These are phyloP conservation scores for Lycaon pictus DNA, from an alignment of 2,113 vertebrate species.

Conservation along the genomic window DNA sequence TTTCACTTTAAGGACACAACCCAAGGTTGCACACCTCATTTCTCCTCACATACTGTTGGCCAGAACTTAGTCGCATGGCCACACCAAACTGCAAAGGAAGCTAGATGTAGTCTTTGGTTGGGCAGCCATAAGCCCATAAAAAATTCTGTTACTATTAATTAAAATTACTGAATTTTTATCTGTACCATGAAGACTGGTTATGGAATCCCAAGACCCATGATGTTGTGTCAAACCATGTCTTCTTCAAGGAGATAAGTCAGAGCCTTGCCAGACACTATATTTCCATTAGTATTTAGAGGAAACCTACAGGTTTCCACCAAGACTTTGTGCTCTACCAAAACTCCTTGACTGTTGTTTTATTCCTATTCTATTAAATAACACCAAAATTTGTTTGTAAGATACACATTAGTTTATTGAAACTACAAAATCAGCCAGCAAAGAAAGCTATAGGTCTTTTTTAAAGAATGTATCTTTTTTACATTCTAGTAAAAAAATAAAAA, in stretches of 20 bases:
- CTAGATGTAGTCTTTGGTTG: not conserved
- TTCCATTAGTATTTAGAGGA: not conserved
- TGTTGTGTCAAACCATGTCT: not conserved
- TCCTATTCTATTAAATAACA: not conserved
- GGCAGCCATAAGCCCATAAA: not conserved
- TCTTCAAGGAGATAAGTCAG: not conserved
- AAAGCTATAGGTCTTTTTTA: not conserved
- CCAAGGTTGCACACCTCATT: not conserved
- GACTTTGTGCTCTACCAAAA: not conserved
- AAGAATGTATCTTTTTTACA: not conserved
- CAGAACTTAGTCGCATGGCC: not conserved
- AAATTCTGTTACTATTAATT: not conserved
- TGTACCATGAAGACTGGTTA: not conserved
- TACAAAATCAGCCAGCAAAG: not conserved
- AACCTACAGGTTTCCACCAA: not conserved
- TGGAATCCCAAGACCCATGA: not conserved
- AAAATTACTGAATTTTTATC: not conserved
- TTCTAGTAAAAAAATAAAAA: not conserved
- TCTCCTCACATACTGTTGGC: not conserved
- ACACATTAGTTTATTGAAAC: not conserved
- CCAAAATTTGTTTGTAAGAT: conserved; percentile 10
- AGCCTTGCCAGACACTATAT: not conserved
- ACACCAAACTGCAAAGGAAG: not conserved
- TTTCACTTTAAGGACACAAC: not conserved
- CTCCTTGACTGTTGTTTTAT: not conserved